Base-by-base conservation (phyloP, 2,113 vertebrate genomes). In the Chrysemys picta region DNA sequence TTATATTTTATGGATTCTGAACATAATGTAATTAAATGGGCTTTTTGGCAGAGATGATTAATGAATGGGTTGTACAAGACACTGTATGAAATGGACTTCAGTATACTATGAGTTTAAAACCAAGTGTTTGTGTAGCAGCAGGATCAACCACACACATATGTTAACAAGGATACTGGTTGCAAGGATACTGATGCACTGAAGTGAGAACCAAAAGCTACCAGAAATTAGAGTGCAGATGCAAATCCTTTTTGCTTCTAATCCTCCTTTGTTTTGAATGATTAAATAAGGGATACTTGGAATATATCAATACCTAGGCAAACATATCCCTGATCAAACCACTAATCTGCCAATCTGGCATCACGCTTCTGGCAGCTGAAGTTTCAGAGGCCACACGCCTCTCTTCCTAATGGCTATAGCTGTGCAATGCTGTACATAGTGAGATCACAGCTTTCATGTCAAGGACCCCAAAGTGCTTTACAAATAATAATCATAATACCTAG, bases 1-100 rank as follows among this genome's bases (percentile, higher is more conserved):
- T 98, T 98, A 98, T 97, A 97, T 96, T 98, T 98, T 98, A 98
- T 98, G 95, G 98, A 98, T 98, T 97, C 95, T 96, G 97, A 98
- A 97, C 97, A 98, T 97, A 98, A 98, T 97, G 97, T 97, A 97
- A 98, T 98, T 98, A 97, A 96, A 93, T 93, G 92, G 54, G 85
- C 45, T 97, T 98, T 97, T 97, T 97, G 96, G 89, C 76, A 95
- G 91, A 80, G 82, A 91, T 97, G 97, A 98, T 98, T 97, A 98
- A 98, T 97, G 97, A 97, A 87, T 83, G 82, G 93, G 88, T 93
- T 90, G 89, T 35, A 38, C 69, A 80, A 96, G 94, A 85, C 82
- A 5, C 5, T 89, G 85, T 53, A 21, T 9, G 3, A 2, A 3
- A 87, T 89, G 94, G 95, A 82, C 94, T 82, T 29, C 47, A 65